Evolutionary conservation across 2,888 invertebrate species (phyloP).

Genomic region (Flabesymbios commensalis): DNA sequence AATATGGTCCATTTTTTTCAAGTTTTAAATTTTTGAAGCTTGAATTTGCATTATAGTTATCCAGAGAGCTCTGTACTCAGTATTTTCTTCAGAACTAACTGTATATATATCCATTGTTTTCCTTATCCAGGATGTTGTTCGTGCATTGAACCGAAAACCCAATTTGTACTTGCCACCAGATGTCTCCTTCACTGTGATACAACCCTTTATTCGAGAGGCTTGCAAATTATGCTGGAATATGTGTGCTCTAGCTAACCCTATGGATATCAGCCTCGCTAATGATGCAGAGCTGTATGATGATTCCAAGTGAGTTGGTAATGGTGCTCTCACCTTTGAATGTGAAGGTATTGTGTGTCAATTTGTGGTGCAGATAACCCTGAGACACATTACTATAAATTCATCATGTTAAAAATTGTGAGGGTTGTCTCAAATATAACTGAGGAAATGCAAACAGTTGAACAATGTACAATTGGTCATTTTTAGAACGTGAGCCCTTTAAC

Average conservation of each 20-base stretch:
- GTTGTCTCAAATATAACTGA: no score
- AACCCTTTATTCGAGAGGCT: constrained; percentile 59
- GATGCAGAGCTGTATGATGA: constrained; percentile 60
- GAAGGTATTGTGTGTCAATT: background rate
- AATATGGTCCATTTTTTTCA: no score
- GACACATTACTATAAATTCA: no score
- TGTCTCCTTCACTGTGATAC: constrained; percentile 53
- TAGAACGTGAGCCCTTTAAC: no score
- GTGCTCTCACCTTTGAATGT: background rate
- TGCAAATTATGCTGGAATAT: constrained; percentile 61
- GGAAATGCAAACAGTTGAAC: no score
- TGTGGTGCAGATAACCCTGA: background rate
- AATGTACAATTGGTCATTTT: no score
- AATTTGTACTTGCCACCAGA: constrained; percentile 55
- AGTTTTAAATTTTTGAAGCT: no score
- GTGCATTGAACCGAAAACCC: constrained; percentile 55
- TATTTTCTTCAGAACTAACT: no score
- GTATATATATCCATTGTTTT: no score
- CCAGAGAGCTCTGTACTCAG: no score
- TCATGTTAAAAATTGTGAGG: no score
- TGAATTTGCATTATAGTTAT: no score
- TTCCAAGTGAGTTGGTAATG: constrained; percentile 47
- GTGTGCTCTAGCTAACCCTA: constrained; percentile 55
- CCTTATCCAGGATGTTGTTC: constrained; percentile 60
- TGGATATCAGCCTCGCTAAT: constrained; percentile 57